phyloP scores from a whole-genome alignment of 1,140 invertebrate species.

The Batillaria attramentaria region DNA sequence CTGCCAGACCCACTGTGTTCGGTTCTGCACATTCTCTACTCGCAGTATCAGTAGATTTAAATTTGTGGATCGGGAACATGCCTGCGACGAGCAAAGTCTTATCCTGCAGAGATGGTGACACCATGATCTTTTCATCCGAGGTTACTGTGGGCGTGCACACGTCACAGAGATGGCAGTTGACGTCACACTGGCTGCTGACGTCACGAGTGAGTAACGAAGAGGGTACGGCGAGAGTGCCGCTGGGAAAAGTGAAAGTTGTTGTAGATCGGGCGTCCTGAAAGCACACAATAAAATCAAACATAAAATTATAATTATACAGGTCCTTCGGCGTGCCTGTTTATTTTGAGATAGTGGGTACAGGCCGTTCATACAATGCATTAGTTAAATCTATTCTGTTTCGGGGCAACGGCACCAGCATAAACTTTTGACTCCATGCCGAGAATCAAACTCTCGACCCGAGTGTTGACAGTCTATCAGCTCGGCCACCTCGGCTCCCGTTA shows the following conservation, averaged over 20 bases:
- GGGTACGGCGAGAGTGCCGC: background rate
- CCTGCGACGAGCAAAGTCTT: conserved; percentile 40
- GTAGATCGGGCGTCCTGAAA: background rate
- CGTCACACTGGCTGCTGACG: conserved; percentile 4
- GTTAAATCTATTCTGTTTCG: too few relatives aligned
- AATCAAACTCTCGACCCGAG: too few relatives aligned
- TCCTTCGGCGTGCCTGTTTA: too few relatives aligned
- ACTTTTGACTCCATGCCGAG: too few relatives aligned
- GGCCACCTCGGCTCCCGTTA: too few relatives aligned
- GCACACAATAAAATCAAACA: background rate
- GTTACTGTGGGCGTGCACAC: conserved; percentile 23
- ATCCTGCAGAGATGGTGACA: conserved; percentile 6
- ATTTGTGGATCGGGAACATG: conserved; percentile 44
- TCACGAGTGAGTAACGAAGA: background rate
- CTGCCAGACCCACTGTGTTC: conserved; percentile 31
- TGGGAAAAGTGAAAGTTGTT: background rate
- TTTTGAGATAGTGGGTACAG: too few relatives aligned
- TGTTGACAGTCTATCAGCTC: too few relatives aligned
- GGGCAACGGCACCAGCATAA: too few relatives aligned
- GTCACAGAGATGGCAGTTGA: conserved; percentile 28
- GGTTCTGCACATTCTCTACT: conserved; percentile 26
- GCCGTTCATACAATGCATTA: too few relatives aligned
- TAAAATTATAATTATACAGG: too few relatives aligned
- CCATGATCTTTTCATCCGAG: conserved; percentile 25
- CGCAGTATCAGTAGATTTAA: too few relatives aligned